A percentile compares a stretch with the other conserved stretches of the same genome.
Conservation (phyloP, 2,113 vertebrate species). For the Chionodraco myersi region DNA sequence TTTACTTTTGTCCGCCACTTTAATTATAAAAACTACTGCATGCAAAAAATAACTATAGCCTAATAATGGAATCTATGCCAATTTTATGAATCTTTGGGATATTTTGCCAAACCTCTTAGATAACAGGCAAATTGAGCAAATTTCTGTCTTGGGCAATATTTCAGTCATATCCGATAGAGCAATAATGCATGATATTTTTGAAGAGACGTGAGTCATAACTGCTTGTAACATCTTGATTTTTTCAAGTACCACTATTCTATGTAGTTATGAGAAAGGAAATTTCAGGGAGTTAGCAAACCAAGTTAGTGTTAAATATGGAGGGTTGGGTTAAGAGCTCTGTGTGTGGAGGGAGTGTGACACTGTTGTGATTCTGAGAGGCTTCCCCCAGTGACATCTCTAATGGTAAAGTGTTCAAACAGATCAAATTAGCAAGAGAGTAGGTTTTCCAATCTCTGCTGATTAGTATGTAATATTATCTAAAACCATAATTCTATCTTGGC, state of each 20-base stretch:
- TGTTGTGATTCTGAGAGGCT: conserved; percentile 41
- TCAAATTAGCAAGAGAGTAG: conserved; percentile 16
- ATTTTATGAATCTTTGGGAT: conserved; percentile 85
- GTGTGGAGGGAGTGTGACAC: conserved; percentile 42
- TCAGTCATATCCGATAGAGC: conserved; percentile 83
- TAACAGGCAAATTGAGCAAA: conserved; percentile 70
- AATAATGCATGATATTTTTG: conserved; percentile 90
- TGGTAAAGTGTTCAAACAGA: conserved; percentile 9
- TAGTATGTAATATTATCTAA: conserved; percentile 34
- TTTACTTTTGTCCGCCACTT: conserved; percentile 80
- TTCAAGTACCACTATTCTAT: conserved; percentile 80
- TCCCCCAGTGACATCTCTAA: conserved; percentile 21
- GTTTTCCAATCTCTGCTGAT: conserved; percentile 39
- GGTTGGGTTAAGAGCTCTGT: conserved; percentile 64
- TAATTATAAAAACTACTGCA: conserved; percentile 81
- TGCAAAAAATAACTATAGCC: conserved; percentile 78
- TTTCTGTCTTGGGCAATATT: conserved; percentile 85
- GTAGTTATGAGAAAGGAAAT: conserved; percentile 82
- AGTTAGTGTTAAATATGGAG: conserved; percentile 81
- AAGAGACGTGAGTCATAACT: conserved; percentile 76
- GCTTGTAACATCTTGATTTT: conserved; percentile 82
- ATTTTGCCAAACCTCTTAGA: conserved; percentile 83
- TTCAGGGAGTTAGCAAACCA: conserved; percentile 87
- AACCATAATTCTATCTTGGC: conserved; percentile 33
- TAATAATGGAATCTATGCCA: conserved; percentile 89